phyloP scores from a whole-genome alignment of 2,113 vertebrate genomes.

The Canis aureus region DNA sequence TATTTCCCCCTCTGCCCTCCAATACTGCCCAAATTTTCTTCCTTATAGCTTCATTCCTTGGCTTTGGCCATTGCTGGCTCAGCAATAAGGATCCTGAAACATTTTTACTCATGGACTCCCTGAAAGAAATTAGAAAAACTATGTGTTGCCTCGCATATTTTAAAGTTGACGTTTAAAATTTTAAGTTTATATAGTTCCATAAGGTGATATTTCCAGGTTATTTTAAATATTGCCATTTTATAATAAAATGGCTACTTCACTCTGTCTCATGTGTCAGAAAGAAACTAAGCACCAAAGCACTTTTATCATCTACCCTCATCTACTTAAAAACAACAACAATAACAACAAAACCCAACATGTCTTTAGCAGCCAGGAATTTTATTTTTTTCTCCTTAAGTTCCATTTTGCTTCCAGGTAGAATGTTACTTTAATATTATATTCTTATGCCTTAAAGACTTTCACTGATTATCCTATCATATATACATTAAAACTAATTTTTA shows the following conservation, averaged over 20 bases:
- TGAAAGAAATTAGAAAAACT: background rate
- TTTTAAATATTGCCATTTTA: constrained; percentile 50
- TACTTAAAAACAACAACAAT: background rate
- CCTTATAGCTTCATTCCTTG: background rate
- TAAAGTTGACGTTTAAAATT: constrained; percentile 18
- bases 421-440: background rate
- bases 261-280: constrained; percentile 1
- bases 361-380: background rate
- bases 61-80: background rate
- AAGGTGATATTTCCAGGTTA: background rate
- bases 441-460: background rate
- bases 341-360: background rate
- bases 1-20: background rate
- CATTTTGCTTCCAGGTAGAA: background rate
- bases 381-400: background rate
- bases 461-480: background rate
- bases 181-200: constrained; percentile 5
- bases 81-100: background rate
- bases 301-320: background rate
- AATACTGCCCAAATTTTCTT: background rate
- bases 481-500: background rate
- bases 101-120: background rate
- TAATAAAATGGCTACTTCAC: background rate
- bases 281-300: background rate
- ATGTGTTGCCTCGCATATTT: background rate